Evolutionary conservation across 92 coral and sea anemone genomes (phyloP).

Genomic region (Siderastrea siderea): DNA sequence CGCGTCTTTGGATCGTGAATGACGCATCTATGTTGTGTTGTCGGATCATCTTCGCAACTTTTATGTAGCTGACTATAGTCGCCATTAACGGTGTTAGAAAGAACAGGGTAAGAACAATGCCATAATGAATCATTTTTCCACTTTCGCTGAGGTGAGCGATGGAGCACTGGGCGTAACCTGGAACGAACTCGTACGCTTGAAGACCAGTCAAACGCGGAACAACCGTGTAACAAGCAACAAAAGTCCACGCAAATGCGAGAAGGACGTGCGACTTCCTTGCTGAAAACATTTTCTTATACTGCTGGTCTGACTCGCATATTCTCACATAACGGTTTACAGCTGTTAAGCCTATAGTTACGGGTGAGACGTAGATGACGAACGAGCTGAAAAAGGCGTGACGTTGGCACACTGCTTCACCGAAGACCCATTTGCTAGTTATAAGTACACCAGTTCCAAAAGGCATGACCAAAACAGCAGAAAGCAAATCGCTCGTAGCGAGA

Average conservation of each 20-base stretch:
- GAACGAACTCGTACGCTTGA: conserved; percentile 19
- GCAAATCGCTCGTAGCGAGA: conserved; percentile 8
- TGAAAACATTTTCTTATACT: not conserved
- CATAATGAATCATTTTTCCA: not conserved
- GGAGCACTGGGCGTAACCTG: conserved; percentile 37
- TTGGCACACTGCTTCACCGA: conserved; percentile 4
- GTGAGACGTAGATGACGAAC: conserved; percentile 24
- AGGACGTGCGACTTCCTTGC: not conserved
- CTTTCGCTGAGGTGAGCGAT: conserved; percentile 21
- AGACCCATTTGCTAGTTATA: not conserved
- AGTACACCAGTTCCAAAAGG: conserved; percentile 15
- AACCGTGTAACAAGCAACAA: not conserved
- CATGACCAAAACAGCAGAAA: conserved; percentile 7
- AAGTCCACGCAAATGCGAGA: not conserved
- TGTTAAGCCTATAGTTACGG: conserved; percentile 24
- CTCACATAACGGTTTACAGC: conserved; percentile 19
- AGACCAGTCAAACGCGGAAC: conserved; percentile 4
- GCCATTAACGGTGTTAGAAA: conserved; percentile 5
- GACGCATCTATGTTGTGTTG: not conserved
- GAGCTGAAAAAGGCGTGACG: conserved; percentile 19
- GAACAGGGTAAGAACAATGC: conserved; percentile 5
- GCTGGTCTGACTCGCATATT: not conserved
- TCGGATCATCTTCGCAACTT: not conserved
- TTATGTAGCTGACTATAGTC: not conserved
- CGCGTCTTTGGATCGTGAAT: not conserved